A percentile compares a stretch with the other conserved stretches of the same genome.
phyloP scores from a whole-genome alignment of 2,797 vertebrate species.

The Bovichtus diacanthus region DNA sequence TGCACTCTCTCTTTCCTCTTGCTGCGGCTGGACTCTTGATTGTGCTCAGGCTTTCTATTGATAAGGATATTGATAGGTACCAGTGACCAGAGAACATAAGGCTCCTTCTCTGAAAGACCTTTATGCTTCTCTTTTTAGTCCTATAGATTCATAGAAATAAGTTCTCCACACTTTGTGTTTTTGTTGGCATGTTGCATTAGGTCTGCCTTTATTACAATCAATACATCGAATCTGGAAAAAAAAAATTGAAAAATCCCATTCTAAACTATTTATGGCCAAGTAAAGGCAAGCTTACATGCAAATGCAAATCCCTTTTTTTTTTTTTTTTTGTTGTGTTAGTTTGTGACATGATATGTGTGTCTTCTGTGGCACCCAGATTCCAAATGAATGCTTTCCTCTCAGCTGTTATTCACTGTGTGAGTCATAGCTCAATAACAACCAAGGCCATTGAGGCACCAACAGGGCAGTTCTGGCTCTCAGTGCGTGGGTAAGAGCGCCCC shows the following conservation, averaged over 20 bases:
- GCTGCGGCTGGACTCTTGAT: conserved; percentile 88
- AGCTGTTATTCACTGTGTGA: conserved; percentile 49
- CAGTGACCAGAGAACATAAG: conserved; percentile 85
- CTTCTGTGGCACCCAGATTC: conserved; percentile 35
- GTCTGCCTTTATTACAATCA: conserved; percentile 45
- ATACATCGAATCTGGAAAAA: neutral
- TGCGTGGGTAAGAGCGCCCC: conserved; percentile 48
- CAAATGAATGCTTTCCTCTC: conserved; percentile 37
- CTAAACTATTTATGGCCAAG: neutral
- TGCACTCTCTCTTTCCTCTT: conserved; percentile 75
- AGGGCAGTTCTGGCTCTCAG: conserved; percentile 22
- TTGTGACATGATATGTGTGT: conserved; percentile 44
- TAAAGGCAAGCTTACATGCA: conserved; percentile 56
- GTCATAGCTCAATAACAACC: conserved; percentile 32
- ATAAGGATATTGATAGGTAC: conserved; percentile 99
- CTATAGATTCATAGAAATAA: conserved; percentile 62
- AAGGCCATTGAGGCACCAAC: conserved; percentile 36
- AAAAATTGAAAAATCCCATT: neutral
- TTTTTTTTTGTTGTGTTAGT: conserved; percentile 13
- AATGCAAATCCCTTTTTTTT: conserved; percentile 13
- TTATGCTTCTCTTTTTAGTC: conserved; percentile 76
- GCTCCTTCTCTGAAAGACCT: conserved; percentile 77
- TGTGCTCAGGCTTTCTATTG: conserved; percentile 97
- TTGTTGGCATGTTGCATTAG: conserved; percentile 51
- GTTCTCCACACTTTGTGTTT: conserved; percentile 41